phyloP scores from a whole-genome alignment of 1,140 invertebrate species.

The Vanessa tameamea region DNA sequence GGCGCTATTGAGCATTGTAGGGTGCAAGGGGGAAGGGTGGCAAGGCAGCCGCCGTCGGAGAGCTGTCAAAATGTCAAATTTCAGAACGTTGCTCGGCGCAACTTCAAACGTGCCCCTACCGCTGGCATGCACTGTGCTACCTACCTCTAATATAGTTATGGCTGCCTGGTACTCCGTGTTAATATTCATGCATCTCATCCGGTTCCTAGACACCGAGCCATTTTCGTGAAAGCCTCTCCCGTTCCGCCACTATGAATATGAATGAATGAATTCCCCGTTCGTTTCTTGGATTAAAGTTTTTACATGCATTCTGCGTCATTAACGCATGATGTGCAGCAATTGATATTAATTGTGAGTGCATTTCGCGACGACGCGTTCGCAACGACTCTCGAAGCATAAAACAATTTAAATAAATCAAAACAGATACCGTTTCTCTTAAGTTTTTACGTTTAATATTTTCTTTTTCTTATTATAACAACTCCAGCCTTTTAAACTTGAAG shows the following conservation, averaged over 20 bases:
- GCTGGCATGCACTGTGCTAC: slow-evolving; percentile 64
- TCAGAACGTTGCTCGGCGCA: slow-evolving; percentile 72
- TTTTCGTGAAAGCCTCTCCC: slow-evolving; percentile 74
- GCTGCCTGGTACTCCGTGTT: slow-evolving; percentile 65
- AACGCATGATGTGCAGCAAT: slow-evolving; percentile 13
- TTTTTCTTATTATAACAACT: not conserved
- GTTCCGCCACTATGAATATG: slow-evolving; percentile 74
- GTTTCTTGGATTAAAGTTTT: slow-evolving; percentile 65
- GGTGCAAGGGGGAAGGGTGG: slow-evolving; percentile 53
- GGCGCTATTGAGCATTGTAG: slow-evolving; percentile 42
- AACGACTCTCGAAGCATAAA: not conserved
- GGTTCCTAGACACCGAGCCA: slow-evolving; percentile 68
- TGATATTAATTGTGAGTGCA: slow-evolving; percentile 3
- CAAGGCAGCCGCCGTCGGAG: slow-evolving; percentile 74
- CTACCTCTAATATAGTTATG: slow-evolving; percentile 76
- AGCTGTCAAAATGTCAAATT: slow-evolving; percentile 82
- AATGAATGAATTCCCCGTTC: slow-evolving; percentile 66
- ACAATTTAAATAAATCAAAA: not conserved
- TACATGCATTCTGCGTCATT: slow-evolving; percentile 19
- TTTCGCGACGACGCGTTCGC: not conserved
- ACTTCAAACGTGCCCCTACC: slow-evolving; percentile 77
- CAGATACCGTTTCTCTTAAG: not conserved
- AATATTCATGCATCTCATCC: slow-evolving; percentile 77
- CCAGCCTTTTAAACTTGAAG: not conserved
- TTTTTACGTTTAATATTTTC: not conserved